Evolutionary conservation across 2,113 vertebrate genomes (phyloP).

Genomic region (Galeopterus variegatus): DNA sequence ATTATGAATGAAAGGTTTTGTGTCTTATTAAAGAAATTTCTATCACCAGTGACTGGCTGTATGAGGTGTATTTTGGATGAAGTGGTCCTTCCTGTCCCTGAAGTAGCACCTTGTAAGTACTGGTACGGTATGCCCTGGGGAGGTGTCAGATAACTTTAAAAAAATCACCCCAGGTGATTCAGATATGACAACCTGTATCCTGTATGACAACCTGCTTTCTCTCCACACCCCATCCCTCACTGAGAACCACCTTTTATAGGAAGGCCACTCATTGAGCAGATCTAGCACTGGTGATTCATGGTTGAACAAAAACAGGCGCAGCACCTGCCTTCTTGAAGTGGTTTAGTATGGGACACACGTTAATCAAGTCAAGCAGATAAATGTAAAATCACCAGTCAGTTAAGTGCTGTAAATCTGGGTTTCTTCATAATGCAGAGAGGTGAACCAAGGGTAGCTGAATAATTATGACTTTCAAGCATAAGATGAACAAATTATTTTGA

Average conservation of each 20-base stretch:
- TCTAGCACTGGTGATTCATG: conserved; percentile 39
- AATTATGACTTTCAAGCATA: conserved; percentile 45
- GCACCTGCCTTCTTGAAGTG: not conserved
- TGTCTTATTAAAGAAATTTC: not conserved
- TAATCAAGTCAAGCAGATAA: conserved; percentile 1
- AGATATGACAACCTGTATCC: conserved; percentile 60
- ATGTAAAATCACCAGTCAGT: not conserved
- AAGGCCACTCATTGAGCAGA: conserved; percentile 24
- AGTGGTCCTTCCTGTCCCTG: not conserved
- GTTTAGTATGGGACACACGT: not conserved
- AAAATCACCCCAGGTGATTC: conserved; percentile 62
- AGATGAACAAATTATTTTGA: not conserved
- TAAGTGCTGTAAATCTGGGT: not conserved
- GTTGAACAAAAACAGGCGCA: not conserved
- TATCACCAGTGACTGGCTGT: not conserved
- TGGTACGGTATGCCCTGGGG: not conserved
- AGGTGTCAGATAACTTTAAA: not conserved
- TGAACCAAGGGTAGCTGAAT: not conserved
- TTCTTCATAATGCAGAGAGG: not conserved
- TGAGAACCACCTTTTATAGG: conserved; percentile 37
- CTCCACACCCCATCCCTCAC: conserved; percentile 2
- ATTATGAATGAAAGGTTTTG: conserved; percentile 33
- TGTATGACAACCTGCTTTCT: conserved; percentile 47
- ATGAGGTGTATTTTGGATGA: not conserved
- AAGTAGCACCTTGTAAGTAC: not conserved